These are phyloP conservation scores for Neolamprologus longior DNA, from an alignment of 2,113 vertebrate genomes.

Conservation along the genomic window DNA sequence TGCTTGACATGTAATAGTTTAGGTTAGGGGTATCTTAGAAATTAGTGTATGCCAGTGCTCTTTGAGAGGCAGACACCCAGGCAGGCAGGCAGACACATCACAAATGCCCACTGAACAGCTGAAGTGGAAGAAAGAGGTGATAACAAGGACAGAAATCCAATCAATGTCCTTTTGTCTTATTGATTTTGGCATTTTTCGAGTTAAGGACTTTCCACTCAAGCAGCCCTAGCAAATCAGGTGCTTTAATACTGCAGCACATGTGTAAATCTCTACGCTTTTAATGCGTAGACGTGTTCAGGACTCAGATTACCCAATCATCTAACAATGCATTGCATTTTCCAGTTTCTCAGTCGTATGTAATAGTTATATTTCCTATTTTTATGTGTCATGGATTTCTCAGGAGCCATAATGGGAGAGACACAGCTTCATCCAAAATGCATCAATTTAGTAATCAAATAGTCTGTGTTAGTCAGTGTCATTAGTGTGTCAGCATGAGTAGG, in stretches of 20 bases:
- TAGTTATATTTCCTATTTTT: neutral
- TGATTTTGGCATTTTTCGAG: neutral
- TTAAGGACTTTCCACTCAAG: neutral
- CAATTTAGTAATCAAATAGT: neutral
- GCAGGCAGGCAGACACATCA: neutral
- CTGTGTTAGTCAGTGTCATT: neutral
- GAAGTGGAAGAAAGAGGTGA: neutral
- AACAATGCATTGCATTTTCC: neutral
- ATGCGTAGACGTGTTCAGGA: neutral
- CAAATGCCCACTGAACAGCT: neutral
- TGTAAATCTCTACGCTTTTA: fast-evolving
- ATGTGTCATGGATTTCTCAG: neutral
- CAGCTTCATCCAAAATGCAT: neutral
- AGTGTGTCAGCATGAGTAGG: fast-evolving
- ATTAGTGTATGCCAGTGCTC: fast-evolving
- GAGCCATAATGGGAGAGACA: neutral
- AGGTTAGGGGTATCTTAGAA: neutral
- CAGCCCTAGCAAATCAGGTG: neutral
- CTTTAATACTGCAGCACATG: neutral
- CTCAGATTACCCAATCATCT: neutral
- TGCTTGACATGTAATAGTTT: fast-evolving
- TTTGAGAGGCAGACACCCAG: neutral
- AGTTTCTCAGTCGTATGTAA: neutral
- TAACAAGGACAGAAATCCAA: neutral
- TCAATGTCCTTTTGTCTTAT: neutral